These are phyloP conservation scores for Echiichthys vipera DNA, from an alignment of 2,797 vertebrate genomes.

Conservation along the genomic window DNA sequence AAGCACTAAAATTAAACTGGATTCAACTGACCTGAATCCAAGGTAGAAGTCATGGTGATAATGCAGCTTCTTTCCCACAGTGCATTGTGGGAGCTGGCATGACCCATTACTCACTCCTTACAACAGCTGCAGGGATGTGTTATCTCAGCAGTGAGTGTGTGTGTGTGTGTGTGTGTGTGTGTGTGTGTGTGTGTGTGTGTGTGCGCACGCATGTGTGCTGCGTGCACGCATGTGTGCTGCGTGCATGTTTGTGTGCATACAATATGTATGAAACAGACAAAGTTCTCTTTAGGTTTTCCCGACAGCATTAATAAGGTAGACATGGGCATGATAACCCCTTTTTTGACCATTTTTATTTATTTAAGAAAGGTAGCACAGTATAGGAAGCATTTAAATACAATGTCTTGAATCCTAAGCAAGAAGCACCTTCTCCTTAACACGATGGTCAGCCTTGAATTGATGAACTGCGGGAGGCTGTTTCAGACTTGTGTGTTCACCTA, in stretches of 20 bases:
- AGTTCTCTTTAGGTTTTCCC: background rate
- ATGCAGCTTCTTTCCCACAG: conserved; percentile 51
- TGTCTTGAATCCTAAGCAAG: background rate
- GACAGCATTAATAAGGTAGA: background rate
- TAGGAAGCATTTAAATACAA: no score
- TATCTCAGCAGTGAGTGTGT: conserved; percentile 27
- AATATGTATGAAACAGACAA: background rate
- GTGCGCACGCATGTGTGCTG: no score
- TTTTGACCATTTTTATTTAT: no score
- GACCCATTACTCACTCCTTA: conserved; percentile 35
- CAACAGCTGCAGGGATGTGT: conserved; percentile 63
- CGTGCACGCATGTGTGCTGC: no score
- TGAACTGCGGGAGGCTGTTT: conserved; percentile 8
- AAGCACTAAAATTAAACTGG: conserved; percentile 23
- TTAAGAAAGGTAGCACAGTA: no score
- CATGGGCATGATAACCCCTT: no score
- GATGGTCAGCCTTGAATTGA: background rate
- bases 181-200: no score
- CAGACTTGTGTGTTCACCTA: background rate
- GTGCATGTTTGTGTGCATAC: conserved; percentile 7
- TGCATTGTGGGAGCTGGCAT: conserved; percentile 44
- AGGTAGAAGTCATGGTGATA: conserved; percentile 31
- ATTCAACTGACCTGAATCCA: conserved; percentile 30
- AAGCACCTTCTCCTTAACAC: background rate
- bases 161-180: background rate